Evolutionary conservation across 2,113 vertebrate species (phyloP).

Genomic region (Sebastes fasciatus): DNA sequence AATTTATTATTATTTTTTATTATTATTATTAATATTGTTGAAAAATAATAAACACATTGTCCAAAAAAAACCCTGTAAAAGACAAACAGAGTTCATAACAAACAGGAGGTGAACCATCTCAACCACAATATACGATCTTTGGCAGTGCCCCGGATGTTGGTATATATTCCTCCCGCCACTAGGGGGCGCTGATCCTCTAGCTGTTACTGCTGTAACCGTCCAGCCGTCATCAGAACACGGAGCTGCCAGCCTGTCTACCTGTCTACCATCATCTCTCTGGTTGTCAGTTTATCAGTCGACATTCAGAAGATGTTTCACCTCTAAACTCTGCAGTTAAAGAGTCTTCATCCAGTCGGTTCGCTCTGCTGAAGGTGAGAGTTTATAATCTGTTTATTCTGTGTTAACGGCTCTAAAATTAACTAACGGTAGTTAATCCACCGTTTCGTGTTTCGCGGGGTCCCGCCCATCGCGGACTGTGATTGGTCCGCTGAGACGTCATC

Average conservation of each 20-base stretch:
- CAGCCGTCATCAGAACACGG: fast-evolving
- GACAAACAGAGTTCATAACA: neutral
- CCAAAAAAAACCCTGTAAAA: no score
- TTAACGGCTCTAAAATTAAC: neutral
- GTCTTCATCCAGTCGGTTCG: fast-evolving
- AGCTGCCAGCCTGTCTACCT: neutral
- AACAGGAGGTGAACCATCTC: neutral
- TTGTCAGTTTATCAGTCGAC: neutral
- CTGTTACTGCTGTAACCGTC: neutral
- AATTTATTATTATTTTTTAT: no score
- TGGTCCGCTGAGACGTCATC: slow-evolving; percentile 9
- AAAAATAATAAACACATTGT: no score
- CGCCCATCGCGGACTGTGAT: slow-evolving; percentile 27
- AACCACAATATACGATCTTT: neutral
- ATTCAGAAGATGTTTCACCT: neutral
- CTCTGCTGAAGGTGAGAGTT: neutral
- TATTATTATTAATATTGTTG: no score
- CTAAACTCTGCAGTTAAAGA: neutral
- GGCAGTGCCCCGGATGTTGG: neutral
- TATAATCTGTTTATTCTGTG: fast-evolving
- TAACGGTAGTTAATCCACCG: neutral
- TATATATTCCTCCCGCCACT: slow-evolving; percentile 4
- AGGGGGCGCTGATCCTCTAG: slow-evolving; percentile 8
- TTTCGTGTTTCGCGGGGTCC: slow-evolving; percentile 68
- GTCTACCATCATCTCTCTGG: fast-evolving